Evolutionary conservation across 2,113 vertebrate species (phyloP), one percentile per base, ranked within the genome.

Genomic region (Galemys pyrenaicus): DNA sequence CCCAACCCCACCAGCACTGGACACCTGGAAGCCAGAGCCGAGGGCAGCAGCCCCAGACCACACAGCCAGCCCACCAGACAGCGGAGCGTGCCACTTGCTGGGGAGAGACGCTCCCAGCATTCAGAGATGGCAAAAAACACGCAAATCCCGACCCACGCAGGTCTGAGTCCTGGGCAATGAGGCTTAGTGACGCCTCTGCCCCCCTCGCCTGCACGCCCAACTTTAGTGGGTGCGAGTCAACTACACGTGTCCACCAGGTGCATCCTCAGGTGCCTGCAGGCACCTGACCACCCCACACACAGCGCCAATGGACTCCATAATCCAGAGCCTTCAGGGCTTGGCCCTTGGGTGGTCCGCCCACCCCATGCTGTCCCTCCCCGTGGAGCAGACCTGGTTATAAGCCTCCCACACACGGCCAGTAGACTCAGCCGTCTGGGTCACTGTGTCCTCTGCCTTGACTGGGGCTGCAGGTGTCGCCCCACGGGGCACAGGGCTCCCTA

Each of bases 271-370:
- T 22, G 8, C 35, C 67, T 9, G 2, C 51, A 11, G 20, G 12
- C 3, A 3, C 65, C 37, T 0, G 15, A 37, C 12, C 24, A 3
- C 17, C 20, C 46, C 0, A n/a, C 8, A 51, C 13, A 2, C 11
- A 5, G 22, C 51, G 32, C 79, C 41, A 20, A 2, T 1, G 4
- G 6, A 22, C 60, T 46, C 32, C 12, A 37, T 49, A 67, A 24
- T 35, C 19, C 75, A 4, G n/a, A 5, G 7, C 35, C 37, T 67
- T 13, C 2, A 4, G 41, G 70, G 58, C 11, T 32, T n/a, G 39
- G 82, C 12, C 60, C 51, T 26, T 1, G 15, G 13, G 22, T 0
- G 0, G 13, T 41, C 64, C 77, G 46, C 19, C 56, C 26, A 12
- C 10, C 49, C 12, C n/a, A 32, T 15, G 6, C 60, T 28, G 79